Evolutionary conservation across 37 sponge, comb jelly and placozoan genomes (phyloP).

Genomic region (Crambe crambe): DNA sequence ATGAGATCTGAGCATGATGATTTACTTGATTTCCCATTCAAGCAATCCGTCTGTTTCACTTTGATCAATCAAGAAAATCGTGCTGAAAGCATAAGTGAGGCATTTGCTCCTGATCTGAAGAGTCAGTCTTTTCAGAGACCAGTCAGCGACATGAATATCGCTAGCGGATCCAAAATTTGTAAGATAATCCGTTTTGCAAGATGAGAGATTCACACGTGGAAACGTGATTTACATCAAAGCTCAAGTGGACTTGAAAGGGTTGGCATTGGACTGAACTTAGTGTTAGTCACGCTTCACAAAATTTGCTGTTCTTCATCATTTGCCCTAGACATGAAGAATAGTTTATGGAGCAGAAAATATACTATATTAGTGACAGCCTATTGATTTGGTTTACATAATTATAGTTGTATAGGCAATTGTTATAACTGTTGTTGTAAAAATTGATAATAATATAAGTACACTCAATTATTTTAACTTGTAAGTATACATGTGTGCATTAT

Average conservation of each 20-base stretch:
- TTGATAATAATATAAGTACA: no score
- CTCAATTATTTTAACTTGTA: no score
- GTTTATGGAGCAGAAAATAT: background rate
- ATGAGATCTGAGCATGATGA: constrained; percentile 74
- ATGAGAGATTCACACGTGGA: constrained; percentile 26
- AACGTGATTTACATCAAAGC: constrained; percentile 26
- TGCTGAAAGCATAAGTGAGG: constrained; percentile 27
- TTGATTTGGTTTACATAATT: no score
- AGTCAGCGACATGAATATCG: constrained; percentile 44
- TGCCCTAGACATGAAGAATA: constrained; percentile 5
- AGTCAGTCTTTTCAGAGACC: constrained; percentile 58
- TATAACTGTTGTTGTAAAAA: no score
- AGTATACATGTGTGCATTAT: no score
- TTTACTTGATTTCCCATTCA: constrained; percentile 61
- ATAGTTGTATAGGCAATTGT: no score
- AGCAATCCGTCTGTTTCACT: constrained; percentile 47
- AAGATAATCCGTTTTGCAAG: constrained; percentile 19
- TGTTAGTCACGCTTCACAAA: no score
- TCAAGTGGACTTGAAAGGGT: constrained; percentile 17
- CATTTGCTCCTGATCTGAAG: constrained; percentile 41
- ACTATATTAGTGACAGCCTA: no score
- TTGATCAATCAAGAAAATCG: constrained; percentile 49
- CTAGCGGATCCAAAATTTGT: constrained; percentile 62
- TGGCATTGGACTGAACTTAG: constrained; percentile 12
- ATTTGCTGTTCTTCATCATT: constrained; percentile 34